These are phyloP conservation scores for Acridotheres tristis DNA, from an alignment of 2,797 vertebrate genomes.

Conservation along the genomic window DNA sequence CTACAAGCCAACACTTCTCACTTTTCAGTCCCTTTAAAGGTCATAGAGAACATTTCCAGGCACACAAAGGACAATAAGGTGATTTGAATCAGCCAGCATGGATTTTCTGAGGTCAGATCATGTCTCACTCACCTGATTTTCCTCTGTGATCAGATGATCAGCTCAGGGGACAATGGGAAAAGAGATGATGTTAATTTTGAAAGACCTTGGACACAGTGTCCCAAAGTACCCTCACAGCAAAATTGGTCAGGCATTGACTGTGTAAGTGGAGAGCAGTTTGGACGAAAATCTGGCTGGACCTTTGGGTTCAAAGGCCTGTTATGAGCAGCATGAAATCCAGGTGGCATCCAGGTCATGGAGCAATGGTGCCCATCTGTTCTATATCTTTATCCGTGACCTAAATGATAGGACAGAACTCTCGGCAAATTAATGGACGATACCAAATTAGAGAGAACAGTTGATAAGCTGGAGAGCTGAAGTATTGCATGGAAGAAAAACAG, in stretches of 20 bases:
- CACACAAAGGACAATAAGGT: not conserved
- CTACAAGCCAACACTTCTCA: not conserved
- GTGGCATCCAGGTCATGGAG: not conserved
- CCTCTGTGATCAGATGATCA: not conserved
- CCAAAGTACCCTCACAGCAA: not conserved
- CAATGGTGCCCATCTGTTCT: not conserved
- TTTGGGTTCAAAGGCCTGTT: not conserved
- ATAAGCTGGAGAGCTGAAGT: not conserved
- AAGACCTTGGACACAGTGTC: not conserved
- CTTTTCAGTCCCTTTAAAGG: not conserved
- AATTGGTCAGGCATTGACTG: not conserved
- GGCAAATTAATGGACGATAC: not conserved
- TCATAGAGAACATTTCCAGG: not conserved
- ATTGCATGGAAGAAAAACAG: not conserved
- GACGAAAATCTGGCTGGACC: not conserved
- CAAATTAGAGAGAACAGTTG: not conserved
- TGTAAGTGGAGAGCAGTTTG: not conserved
- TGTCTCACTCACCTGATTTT: not conserved
- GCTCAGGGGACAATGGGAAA: not conserved
- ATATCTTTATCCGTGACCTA: not conserved
- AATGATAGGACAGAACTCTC: not conserved
- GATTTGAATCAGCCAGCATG: not conserved
- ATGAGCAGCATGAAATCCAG: not conserved
- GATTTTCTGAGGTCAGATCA: not conserved
- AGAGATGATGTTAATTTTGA: not conserved